phyloP scores from a whole-genome alignment of 2,797 vertebrate genomes.

The Odontamblyopus rebecca region DNA sequence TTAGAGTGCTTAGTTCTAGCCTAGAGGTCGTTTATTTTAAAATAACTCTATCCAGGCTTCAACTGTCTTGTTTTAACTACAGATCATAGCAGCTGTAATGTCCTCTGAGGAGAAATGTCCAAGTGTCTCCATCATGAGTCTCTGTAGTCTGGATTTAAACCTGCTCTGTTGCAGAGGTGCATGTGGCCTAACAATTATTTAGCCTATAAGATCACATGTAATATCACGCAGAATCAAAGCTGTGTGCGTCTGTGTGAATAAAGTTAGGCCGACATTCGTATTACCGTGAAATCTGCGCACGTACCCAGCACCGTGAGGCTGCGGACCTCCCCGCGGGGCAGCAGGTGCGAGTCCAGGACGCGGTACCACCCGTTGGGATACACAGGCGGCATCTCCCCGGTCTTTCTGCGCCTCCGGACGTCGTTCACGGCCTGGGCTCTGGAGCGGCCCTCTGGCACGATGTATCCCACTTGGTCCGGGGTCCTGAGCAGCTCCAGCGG shows the following conservation, averaged over 20 bases:
- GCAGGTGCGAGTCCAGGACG: slow-evolving; percentile 76
- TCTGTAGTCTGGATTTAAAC: too few species aligned
- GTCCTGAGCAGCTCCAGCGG: slow-evolving; percentile 75
- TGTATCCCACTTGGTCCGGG: slow-evolving; percentile 80
- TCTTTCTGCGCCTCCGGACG: slow-evolving; percentile 74
- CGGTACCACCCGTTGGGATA: slow-evolving; percentile 87
- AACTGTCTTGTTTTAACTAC: too few species aligned
- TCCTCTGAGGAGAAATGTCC: too few species aligned
- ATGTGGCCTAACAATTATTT: too few species aligned
- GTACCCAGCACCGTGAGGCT: slow-evolving; percentile 77
- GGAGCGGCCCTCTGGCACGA: slow-evolving; percentile 68
- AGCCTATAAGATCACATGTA: not conserved
- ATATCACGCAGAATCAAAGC: not conserved
- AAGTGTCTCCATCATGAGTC: too few species aligned
- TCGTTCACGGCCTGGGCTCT: slow-evolving; percentile 73
- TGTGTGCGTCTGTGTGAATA: not conserved
- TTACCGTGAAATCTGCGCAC: not conserved
- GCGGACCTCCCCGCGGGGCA: slow-evolving; percentile 72
- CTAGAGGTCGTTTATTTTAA: too few species aligned
- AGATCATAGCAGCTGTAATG: too few species aligned
- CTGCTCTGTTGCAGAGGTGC: too few species aligned
- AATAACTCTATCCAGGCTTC: too few species aligned
- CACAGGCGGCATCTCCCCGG: slow-evolving; percentile 79
- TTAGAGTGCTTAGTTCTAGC: too few species aligned
- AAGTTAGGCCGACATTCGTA: not conserved